These are phyloP conservation scores for Drepana falcataria DNA, from an alignment of 2,888 invertebrate genomes.

Conservation along the genomic window DNA sequence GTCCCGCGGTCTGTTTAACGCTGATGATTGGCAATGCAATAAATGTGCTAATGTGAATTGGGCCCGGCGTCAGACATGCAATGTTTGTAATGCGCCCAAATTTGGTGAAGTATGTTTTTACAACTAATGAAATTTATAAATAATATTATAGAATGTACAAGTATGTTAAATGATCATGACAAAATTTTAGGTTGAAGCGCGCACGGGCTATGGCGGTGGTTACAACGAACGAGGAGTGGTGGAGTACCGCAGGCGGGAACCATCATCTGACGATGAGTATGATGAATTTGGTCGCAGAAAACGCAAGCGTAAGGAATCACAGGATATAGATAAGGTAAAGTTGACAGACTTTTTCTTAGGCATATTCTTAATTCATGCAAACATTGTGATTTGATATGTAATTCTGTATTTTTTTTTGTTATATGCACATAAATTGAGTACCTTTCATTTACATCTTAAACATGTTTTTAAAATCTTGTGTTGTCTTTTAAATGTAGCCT, in stretches of 20 bases:
- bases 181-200: constrained; percentile 80
- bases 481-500: constrained; percentile 15
- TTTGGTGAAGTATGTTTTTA: constrained; percentile 90
- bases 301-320: constrained; percentile 66
- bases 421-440: background rate
- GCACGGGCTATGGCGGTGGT: constrained; percentile 90
- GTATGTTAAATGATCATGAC: background rate
- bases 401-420: background rate
- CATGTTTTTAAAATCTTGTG: background rate
- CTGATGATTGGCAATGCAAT: constrained; percentile 99
- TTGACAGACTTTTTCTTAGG: background rate
- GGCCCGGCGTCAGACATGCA: constrained; percentile 97
- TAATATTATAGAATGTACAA: background rate
- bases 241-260: constrained; percentile 93
- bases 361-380: too few relatives aligned
- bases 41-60: constrained; percentile 99
- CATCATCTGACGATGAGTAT: constrained; percentile 95
- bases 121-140: background rate
- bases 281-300: constrained; percentile 92
- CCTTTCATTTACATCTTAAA: background rate
- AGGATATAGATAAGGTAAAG: constrained; percentile 36
- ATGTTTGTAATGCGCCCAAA: constrained; percentile 99
- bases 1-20: constrained; percentile 95
- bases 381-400: too few relatives aligned
- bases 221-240: constrained; percentile 98